Base-by-base conservation (phyloP, 2,888 invertebrate genomes). In the Limnephilus marmoratus region DNA sequence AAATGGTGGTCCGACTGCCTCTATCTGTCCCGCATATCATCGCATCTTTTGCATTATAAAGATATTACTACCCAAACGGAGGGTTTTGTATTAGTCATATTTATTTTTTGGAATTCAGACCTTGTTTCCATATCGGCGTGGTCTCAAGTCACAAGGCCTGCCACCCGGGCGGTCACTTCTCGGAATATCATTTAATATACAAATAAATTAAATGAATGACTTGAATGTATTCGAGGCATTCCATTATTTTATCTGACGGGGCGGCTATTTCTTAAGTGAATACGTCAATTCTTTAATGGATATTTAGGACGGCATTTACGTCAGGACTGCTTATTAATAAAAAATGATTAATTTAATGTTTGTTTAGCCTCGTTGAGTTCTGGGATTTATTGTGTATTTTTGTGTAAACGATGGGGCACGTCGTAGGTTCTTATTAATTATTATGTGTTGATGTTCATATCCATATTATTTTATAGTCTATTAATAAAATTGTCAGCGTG, bases 151-250 rank as follows among this genome's bases (percentile, higher is more conserved):
- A 13, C 90, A n/a, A 49, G 90, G 15, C 68, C 3, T 4, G 37
- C 37, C 37, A 37, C 24, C 29, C 90, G 90, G 90, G 90, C 41
- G 81, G 91, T 85, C 89, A 24, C 82, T 91, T 91, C 91, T 81
- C 81, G 91, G 91, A 91, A 91, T 49, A 91, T 90, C 83, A 85
- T 91, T 83, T 91, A 49, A 91, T 88, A 81, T 83, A 85, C 80
- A 89, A 90, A 89, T 89, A 91, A 89, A 91, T 90, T 91, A 91
- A 68, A 85, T 68, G 91, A 91, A 91, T 91, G 91, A 88, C 87
- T 82, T 82, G 53, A 68, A 68, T 85, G 85, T 82, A 88, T 90
- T 90, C 68, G 37, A 87, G 45, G 34, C 91, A 91, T 91, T 82
- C 91, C 88, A 53, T 87, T 49, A 82, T 90, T 82, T 34, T 31